Percentiles rank a stretch among this genome's conserved stretches.
phyloP scores from a whole-genome alignment of 2,113 vertebrate species.

The Passer montanus region DNA sequence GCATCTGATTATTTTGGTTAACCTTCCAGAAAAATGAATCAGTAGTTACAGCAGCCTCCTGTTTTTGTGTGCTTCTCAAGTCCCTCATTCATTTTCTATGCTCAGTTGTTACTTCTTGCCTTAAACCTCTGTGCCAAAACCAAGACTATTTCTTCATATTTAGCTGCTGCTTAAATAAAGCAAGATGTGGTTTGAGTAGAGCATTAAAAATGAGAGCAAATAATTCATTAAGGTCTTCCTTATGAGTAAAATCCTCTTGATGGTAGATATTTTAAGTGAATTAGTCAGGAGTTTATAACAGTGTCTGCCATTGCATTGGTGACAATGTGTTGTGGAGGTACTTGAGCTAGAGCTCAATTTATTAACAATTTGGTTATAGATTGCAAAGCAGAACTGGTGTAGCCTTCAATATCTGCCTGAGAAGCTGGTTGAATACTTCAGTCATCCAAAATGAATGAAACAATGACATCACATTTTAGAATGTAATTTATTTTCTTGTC shows the following conservation, averaged over 20 bases:
- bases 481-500: neutral
- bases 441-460: neutral
- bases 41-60: neutral
- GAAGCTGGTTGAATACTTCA: neutral
- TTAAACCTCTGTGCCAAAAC: neutral
- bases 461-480: neutral
- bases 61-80: neutral
- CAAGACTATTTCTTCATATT: neutral
- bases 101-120: neutral
- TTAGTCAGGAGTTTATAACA: neutral
- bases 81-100: rapidly evolving
- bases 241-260: neutral
- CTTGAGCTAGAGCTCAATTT: neutral
- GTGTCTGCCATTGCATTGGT: neutral
- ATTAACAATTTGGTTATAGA: neutral
- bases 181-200: neutral
- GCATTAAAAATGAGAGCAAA: neutral
- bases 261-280: neutral
- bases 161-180: neutral
- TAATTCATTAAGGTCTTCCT: neutral
- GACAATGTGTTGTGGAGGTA: neutral
- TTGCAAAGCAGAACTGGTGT: neutral
- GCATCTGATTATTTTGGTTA: neutral
- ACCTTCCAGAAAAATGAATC: neutral
- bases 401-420: neutral